Conservation (phyloP, 2,113 vertebrate species). For the Carlito syrichta region DNA sequence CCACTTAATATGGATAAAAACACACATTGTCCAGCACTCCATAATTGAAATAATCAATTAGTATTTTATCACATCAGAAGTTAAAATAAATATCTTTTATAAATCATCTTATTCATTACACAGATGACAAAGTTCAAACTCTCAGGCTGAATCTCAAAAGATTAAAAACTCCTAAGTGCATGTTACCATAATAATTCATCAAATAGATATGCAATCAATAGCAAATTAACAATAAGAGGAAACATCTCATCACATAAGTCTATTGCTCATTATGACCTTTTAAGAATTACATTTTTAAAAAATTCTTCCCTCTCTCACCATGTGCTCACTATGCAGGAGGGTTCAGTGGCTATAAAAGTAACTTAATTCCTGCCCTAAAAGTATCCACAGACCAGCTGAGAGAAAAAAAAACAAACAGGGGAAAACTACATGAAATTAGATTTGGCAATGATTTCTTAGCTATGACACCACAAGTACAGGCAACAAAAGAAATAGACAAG, state of each 20-base stretch:
- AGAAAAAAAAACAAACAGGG: background rate
- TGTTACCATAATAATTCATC: background rate
- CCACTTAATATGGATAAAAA: conserved; percentile 25
- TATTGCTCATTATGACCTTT: background rate
- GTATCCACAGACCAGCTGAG: background rate
- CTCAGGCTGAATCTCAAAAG: background rate
- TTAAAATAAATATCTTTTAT: conserved; percentile 51
- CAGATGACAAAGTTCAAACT: conserved; percentile 45
- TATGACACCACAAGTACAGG: background rate
- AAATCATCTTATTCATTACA: conserved; percentile 41
- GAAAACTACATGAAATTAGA: background rate
- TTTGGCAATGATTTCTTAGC: conserved; percentile 1
- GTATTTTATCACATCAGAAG: conserved; percentile 39
- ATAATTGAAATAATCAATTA: conserved; percentile 13
- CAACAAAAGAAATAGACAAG: background rate
- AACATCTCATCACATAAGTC: background rate
- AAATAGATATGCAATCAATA: conserved; percentile 42
- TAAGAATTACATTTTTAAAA: background rate
- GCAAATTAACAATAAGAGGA: conserved; percentile 35
- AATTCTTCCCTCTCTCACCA: background rate
- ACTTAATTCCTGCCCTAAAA: background rate
- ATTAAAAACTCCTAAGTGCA: conserved; percentile 40
- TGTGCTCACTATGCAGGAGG: background rate
- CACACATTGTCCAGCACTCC: conserved; percentile 3
- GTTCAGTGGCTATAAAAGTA: background rate